Evolutionary conservation across 2,888 invertebrate species (phyloP).

Genomic region (Netelia melanura): DNA sequence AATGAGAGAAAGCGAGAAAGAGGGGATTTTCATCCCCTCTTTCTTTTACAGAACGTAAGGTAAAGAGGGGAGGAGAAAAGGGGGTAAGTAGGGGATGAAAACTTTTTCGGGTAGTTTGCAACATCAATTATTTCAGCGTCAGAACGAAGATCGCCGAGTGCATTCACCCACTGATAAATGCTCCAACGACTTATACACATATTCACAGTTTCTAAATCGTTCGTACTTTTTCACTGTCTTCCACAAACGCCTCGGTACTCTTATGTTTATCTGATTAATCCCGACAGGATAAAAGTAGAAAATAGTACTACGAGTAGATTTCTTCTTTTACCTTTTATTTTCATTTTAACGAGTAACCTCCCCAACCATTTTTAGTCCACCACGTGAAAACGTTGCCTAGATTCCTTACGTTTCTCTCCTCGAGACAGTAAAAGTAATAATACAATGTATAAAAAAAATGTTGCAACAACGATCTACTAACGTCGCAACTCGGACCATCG

Average conservation of each 20-base stretch:
- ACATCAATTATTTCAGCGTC: constrained; percentile 58
- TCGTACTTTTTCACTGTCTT: constrained; percentile 46
- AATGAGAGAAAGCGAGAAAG: background rate
- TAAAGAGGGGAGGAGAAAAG: background rate
- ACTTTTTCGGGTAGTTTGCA: constrained; percentile 52
- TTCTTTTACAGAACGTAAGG: no score
- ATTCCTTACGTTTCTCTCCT: constrained; percentile 7
- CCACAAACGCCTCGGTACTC: constrained; percentile 28
- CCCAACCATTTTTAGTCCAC: constrained; percentile 5
- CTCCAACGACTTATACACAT: background rate
- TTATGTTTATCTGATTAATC: constrained; percentile 56
- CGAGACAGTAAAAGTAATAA: constrained; percentile 25
- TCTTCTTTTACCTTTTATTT: constrained; percentile 31
- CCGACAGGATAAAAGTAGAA: constrained; percentile 36
- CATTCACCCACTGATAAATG: constrained; percentile 21
- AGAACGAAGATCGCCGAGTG: constrained; percentile 45
- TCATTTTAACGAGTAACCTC: background rate
- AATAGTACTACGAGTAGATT: constrained; percentile 19
- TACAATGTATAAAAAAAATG: constrained; percentile 21
- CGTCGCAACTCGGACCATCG: constrained; percentile 45
- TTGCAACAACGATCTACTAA: constrained; percentile 42
- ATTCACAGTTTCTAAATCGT: constrained; percentile 25
- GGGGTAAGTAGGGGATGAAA: constrained; percentile 22
- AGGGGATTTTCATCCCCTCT: no score
- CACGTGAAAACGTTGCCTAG: constrained; percentile 27